These are phyloP conservation scores for Sphaerophoria taeniata DNA, from an alignment of 2,888 invertebrate genomes.

Conservation along the genomic window DNA sequence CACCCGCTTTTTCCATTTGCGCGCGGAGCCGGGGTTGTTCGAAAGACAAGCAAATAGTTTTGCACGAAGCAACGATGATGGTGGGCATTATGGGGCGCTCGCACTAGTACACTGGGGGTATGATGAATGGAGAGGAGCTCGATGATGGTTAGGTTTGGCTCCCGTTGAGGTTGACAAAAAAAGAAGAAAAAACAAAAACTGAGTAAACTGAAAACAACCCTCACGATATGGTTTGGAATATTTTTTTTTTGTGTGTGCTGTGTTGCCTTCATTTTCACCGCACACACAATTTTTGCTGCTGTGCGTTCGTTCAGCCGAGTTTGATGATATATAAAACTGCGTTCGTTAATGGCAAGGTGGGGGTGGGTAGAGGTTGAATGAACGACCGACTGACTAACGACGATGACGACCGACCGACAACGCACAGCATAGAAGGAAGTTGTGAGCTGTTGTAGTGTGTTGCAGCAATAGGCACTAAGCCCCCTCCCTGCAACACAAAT, in stretches of 20 bases:
- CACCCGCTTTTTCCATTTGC: neutral
- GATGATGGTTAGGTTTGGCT: slow-evolving; percentile 37
- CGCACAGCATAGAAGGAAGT: slow-evolving; percentile 17
- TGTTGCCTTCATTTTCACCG: slow-evolving; percentile 47
- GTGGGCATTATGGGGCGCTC: neutral
- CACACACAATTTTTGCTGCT: slow-evolving; percentile 64
- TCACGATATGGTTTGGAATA: slow-evolving; percentile 33
- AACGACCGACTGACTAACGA: neutral
- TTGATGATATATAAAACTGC: slow-evolving; percentile 69
- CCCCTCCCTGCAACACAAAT: no score
- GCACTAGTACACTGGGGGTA: no score
- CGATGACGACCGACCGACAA: neutral
- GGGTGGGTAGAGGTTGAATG: slow-evolving; percentile 1
- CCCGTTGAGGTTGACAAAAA: slow-evolving; percentile 59
- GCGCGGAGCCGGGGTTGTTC: neutral
- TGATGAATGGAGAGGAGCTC: neutral
- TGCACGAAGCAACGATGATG: slow-evolving; percentile 42
- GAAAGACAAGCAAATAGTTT: slow-evolving; percentile 65
- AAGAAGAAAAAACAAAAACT: slow-evolving; percentile 13
- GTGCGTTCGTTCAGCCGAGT: slow-evolving; percentile 46
- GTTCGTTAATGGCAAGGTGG: slow-evolving; percentile 45
- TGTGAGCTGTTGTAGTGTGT: slow-evolving; percentile 24
- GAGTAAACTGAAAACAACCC: slow-evolving; percentile 28
- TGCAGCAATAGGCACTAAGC: no score
- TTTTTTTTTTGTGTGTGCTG: slow-evolving; percentile 40